phyloP scores from a whole-genome alignment of 2,888 invertebrate species.

The Sesia apiformis region DNA sequence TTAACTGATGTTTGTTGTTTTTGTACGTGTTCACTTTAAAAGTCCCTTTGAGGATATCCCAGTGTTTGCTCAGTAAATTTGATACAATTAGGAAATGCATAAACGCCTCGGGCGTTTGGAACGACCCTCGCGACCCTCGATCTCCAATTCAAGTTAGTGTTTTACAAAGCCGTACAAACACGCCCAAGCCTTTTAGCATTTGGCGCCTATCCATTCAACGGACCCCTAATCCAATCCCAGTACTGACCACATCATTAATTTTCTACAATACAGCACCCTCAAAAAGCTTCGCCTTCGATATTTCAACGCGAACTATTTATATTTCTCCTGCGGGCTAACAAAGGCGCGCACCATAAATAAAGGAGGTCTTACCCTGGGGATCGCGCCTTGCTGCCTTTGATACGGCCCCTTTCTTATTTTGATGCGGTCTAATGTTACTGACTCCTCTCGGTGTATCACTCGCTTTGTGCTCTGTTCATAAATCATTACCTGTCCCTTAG shows the following conservation, averaged over 20 bases:
- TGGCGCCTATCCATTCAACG: conserved; percentile 37
- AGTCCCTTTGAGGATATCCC: background rate
- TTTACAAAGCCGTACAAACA: conserved; percentile 58
- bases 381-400: conserved; percentile 66
- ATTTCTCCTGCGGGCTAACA: conserved; percentile 62
- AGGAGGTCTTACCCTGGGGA: conserved; percentile 50
- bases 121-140: conserved; percentile 17
- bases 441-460: conserved; percentile 38
- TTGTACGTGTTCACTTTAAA: background rate
- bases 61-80: background rate
- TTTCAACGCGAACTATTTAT: conserved; percentile 71
- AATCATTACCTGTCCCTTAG: conserved; percentile 57
- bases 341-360: conserved; percentile 66
- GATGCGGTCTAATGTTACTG: conserved; percentile 61
- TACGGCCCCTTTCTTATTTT: conserved; percentile 69
- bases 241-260: conserved; percentile 73
- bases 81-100: conserved; percentile 25
- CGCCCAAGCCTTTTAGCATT: conserved; percentile 61
- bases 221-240: conserved; percentile 62
- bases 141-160: conserved; percentile 44
- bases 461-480: conserved; percentile 50
- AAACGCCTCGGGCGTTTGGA: conserved; percentile 23
- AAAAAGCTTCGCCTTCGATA: conserved; percentile 56
- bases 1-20: background rate
- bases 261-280: conserved; percentile 66